Evolutionary conservation across 2,888 invertebrate genomes (phyloP).

Genomic region (Cryptus viduatorius): DNA sequence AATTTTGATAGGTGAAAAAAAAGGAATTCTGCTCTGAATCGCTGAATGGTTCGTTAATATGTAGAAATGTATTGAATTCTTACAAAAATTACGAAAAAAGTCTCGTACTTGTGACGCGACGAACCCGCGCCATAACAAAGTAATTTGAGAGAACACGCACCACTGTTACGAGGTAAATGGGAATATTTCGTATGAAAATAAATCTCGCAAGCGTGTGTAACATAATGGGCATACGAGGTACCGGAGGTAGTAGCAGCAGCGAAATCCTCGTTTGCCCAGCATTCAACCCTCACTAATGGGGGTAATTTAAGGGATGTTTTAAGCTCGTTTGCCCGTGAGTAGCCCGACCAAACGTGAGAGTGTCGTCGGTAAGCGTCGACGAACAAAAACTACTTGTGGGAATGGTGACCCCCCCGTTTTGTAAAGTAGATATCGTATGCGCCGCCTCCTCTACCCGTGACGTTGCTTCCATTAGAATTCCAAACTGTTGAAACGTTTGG

Average conservation of each 20-base stretch:
- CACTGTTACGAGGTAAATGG: constrained; percentile 20
- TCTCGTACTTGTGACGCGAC: background rate
- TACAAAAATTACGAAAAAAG: too few relatives aligned
- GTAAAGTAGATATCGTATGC: constrained; percentile 71
- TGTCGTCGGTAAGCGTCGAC: constrained; percentile 42
- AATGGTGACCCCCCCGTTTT: constrained; percentile 73
- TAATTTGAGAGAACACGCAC: constrained; percentile 62
- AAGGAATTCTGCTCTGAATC: background rate
- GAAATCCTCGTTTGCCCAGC: constrained; percentile 83
- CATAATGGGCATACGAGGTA: constrained; percentile 11
- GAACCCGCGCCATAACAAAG: constrained; percentile 48
- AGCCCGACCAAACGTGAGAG: constrained; percentile 76
- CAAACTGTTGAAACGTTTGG: constrained; percentile 72
- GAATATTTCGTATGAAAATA: constrained; percentile 84
- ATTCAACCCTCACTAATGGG: constrained; percentile 83
- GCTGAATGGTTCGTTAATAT: too few relatives aligned
- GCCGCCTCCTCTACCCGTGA: background rate
- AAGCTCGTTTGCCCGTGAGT: constrained; percentile 77
- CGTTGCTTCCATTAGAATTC: constrained; percentile 83
- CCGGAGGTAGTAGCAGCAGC: constrained; percentile 73
- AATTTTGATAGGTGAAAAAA: background rate
- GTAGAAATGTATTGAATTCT: too few relatives aligned
- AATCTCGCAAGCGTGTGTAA: constrained; percentile 78
- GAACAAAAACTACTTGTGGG: constrained; percentile 82
- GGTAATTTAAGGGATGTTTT: constrained; percentile 85